Conservation (phyloP, 2,888 invertebrate species). For the Drosophila fulvimacula region DNA sequence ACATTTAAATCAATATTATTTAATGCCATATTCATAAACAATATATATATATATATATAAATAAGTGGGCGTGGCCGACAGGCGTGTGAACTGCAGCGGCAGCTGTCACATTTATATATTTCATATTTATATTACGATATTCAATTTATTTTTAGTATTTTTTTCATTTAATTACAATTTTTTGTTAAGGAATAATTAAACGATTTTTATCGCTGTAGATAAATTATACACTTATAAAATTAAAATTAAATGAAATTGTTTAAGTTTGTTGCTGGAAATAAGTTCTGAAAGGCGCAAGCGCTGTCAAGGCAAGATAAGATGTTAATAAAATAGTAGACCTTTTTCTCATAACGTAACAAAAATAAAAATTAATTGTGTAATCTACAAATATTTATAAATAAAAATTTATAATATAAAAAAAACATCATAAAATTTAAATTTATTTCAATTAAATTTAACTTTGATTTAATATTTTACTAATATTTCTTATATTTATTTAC, state of each 20-base stretch:
- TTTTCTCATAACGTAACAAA: too few species aligned
- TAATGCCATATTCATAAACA: constrained; percentile 1
- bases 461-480: too few species aligned
- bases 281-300: too few species aligned
- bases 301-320: too few species aligned
- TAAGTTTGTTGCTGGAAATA: not conserved
- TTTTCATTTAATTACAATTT: not conserved
- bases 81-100: not conserved
- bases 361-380: too few species aligned
- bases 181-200: not conserved
- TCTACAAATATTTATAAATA: too few species aligned
- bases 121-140: not conserved
- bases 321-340: too few species aligned
- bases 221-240: not conserved
- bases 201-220: not conserved
- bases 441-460: too few species aligned
- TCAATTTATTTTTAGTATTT: constrained; percentile 3
- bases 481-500: too few species aligned
- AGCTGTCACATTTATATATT: not conserved
- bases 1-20: constrained; percentile 20
- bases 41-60: not conserved
- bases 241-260: not conserved
- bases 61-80: not conserved
- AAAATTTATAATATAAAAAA: too few species aligned
- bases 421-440: too few species aligned